Conservation (phyloP, 2,888 invertebrate genomes). For the Sphecodes monilicornis region DNA sequence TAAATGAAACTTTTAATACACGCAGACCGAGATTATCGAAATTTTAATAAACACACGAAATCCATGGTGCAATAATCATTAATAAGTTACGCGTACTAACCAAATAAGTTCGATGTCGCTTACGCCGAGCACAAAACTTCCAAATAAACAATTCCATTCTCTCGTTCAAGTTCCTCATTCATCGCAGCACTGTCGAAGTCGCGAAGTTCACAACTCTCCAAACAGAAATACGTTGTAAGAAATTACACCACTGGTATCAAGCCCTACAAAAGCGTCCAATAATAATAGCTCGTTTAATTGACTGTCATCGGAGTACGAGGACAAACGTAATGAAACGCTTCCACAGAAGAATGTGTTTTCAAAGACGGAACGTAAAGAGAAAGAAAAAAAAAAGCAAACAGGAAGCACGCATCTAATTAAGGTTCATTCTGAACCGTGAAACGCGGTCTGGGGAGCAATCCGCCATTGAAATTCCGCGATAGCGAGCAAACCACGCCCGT, state of each 20-base stretch:
- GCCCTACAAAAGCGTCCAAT: background rate
- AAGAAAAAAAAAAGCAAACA: background rate
- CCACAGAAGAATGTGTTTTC: background rate
- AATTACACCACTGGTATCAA: background rate
- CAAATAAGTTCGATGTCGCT: background rate
- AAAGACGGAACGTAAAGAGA: slow-evolving; percentile 20
- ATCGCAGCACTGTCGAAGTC: too few relatives aligned
- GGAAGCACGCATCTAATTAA: slow-evolving; percentile 27
- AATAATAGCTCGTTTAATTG: background rate
- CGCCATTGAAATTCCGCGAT: slow-evolving; percentile 32
- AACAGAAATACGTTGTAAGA: background rate
- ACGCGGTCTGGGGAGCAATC: slow-evolving; percentile 13
- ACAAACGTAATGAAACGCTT: background rate
- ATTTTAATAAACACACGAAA: background rate
- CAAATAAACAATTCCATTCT: background rate
- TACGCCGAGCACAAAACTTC: background rate
- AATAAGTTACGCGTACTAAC: background rate
- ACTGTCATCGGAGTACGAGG: background rate
- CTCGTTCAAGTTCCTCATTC: background rate
- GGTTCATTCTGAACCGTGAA: slow-evolving; percentile 18
- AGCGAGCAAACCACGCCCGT: slow-evolving; percentile 32
- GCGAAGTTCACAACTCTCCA: rapidly evolving
- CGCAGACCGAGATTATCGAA: background rate
- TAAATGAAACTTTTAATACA: background rate
- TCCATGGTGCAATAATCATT: background rate